These are phyloP conservation scores for Strongylocentrotus purpuratus DNA, from an alignment of 35 echinoderm and acorn worm genomes.

Conservation along the genomic window DNA sequence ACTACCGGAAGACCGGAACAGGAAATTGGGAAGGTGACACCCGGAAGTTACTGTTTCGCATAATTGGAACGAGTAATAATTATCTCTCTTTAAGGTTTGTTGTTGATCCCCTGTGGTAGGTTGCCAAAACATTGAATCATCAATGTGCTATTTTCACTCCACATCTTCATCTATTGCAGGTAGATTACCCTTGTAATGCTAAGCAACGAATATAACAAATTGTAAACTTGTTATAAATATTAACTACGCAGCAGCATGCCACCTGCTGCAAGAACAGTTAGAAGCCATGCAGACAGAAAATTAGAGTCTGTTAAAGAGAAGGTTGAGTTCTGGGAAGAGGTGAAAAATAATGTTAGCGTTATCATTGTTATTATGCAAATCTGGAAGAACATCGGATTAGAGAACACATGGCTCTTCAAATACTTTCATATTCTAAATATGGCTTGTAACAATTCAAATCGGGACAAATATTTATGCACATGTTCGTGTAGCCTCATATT, in stretches of 20 bases:
- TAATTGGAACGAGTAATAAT: not conserved
- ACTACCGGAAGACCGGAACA: not conserved
- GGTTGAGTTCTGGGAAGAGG: no score
- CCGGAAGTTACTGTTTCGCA: not conserved
- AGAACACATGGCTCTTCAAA: no score
- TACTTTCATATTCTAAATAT: no score
- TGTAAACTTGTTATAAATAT: not conserved
- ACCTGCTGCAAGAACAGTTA: not conserved
- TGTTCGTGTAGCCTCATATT: no score
- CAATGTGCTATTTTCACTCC: not conserved
- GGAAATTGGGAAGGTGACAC: not conserved
- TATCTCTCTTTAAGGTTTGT: not conserved
- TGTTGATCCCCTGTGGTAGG: not conserved
- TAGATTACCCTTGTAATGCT: not conserved
- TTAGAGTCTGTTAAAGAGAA: no score
- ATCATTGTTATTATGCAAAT: no score
- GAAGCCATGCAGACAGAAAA: not conserved
- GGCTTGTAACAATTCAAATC: no score
- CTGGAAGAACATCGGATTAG: no score
- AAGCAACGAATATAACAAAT: not conserved
- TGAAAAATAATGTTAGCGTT: no score
- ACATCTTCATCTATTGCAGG: not conserved
- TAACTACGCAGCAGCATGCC: not conserved
- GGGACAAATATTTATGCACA: no score
- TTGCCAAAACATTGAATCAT: conserved; percentile 18